phyloP scores from a whole-genome alignment of 2,888 invertebrate genomes.

The Agonopterix subpropinquella region DNA sequence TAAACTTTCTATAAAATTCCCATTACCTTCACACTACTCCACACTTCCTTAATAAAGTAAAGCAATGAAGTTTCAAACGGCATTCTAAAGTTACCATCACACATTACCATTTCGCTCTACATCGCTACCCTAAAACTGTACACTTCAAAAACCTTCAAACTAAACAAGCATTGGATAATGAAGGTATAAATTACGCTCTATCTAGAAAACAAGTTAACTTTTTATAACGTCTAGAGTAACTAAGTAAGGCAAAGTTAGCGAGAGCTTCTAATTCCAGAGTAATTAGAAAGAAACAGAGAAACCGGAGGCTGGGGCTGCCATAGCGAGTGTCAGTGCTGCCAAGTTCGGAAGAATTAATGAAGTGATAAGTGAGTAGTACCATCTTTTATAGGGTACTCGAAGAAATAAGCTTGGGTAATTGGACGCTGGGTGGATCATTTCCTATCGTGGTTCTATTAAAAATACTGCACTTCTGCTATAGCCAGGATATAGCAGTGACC shows the following conservation, averaged over 20 bases:
- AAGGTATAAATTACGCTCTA: conserved; percentile 15
- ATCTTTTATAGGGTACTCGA: no score
- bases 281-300: conserved; percentile 57
- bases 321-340: conserved; percentile 22
- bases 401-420: no score
- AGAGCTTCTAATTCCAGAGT: conserved; percentile 55
- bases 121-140: no score
- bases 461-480: no score
- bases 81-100: conserved; percentile 5
- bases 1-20: conserved; percentile 7
- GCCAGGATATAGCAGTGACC: no score
- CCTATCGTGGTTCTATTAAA: no score
- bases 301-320: conserved; percentile 27
- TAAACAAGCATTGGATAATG: conserved; percentile 1
- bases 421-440: no score
- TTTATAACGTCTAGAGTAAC: conserved; percentile 23
- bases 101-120: no score
- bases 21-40: conserved; percentile 7
- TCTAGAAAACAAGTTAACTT: conserved; percentile 33
- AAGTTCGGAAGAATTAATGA: conserved; percentile 39
- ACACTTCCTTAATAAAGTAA: background rate
- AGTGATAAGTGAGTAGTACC: conserved; percentile 15
- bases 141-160: background rate
- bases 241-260: conserved; percentile 30
- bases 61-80: conserved; percentile 5